These are phyloP conservation scores for Astatotilapia flaviijosephi DNA, from an alignment of 2,113 vertebrate genomes.

Conservation along the genomic window DNA sequence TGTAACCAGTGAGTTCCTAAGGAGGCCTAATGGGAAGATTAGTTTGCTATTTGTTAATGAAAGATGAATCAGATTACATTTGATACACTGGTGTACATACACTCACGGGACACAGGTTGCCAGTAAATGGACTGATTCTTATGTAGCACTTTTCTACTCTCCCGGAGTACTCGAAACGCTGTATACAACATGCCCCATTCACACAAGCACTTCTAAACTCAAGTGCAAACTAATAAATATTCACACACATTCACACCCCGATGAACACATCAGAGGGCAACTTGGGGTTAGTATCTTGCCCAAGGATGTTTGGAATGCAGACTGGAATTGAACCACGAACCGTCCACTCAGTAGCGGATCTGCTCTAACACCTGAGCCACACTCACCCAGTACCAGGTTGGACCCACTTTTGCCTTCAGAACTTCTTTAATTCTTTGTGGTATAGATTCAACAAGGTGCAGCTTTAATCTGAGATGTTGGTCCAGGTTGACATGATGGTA, in stretches of 20 bases:
- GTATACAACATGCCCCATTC: accelerated
- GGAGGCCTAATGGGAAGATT: not conserved
- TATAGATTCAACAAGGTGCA: not conserved
- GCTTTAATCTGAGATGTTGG: not conserved
- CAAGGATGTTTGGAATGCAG: not conserved
- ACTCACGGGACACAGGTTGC: not conserved
- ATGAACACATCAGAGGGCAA: not conserved
- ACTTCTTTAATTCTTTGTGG: not conserved
- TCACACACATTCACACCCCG: accelerated
- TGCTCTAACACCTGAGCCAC: not conserved
- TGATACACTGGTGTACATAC: not conserved
- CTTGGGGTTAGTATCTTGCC: accelerated
- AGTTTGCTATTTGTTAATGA: not conserved
- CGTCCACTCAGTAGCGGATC: not conserved
- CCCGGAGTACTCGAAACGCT: accelerated
- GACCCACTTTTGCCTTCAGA: not conserved
- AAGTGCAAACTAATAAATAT: not conserved
- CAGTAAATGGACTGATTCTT: not conserved
- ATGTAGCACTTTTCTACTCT: not conserved
- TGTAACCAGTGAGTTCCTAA: not conserved
- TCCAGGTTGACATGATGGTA: not conserved
- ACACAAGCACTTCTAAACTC: not conserved
- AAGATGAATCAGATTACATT: not conserved
- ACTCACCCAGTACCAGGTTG: not conserved
- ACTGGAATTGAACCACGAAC: not conserved